Percentiles rank a stretch among this genome's conserved stretches.
phyloP scores from a whole-genome alignment of 1,140 invertebrate genomes.

The Agrypnia vestita region DNA sequence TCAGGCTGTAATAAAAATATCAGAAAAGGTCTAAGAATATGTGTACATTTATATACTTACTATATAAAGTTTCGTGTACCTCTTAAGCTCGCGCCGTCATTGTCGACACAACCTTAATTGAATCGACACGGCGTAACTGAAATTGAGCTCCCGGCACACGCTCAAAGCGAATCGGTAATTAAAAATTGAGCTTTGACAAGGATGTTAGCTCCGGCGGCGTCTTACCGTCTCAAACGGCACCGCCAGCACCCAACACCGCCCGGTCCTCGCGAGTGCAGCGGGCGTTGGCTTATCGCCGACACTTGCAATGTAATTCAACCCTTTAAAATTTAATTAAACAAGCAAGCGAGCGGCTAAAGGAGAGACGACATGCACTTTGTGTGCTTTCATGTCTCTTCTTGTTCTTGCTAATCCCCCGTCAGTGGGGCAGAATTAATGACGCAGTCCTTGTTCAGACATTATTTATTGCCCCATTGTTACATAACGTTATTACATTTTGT shows the following conservation, averaged over 20 bases:
- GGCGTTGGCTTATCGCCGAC: conserved; percentile 41
- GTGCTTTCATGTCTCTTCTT: conserved; percentile 36
- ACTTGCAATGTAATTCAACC: conserved; percentile 55
- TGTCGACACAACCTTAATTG: neutral
- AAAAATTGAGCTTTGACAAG: conserved; percentile 53
- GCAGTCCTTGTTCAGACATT: conserved; percentile 9
- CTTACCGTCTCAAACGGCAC: conserved; percentile 39
- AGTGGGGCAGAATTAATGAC: conserved; percentile 34
- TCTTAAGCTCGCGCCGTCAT: too few species aligned
- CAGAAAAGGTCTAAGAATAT: too few species aligned
- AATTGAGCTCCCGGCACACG: neutral
- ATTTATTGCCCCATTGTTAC: neutral
- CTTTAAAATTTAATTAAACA: conserved; percentile 57
- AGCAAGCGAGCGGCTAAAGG: conserved; percentile 41
- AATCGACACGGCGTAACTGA: neutral
- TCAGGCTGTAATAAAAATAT: too few species aligned
- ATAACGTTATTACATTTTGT: neutral
- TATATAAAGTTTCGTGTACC: too few species aligned
- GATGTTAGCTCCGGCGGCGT: conserved; percentile 11
- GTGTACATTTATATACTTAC: too few species aligned
- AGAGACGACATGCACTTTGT: conserved; percentile 50
- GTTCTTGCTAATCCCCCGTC: conserved; percentile 27
- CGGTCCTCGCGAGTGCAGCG: conserved; percentile 13
- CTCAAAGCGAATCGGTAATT: conserved; percentile 33
- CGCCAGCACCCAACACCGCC: neutral